Percentiles rank a stretch among this genome's conserved stretches.
Conservation (phyloP, 2,797 vertebrate genomes). For the Cephalopachus bancanus region DNA sequence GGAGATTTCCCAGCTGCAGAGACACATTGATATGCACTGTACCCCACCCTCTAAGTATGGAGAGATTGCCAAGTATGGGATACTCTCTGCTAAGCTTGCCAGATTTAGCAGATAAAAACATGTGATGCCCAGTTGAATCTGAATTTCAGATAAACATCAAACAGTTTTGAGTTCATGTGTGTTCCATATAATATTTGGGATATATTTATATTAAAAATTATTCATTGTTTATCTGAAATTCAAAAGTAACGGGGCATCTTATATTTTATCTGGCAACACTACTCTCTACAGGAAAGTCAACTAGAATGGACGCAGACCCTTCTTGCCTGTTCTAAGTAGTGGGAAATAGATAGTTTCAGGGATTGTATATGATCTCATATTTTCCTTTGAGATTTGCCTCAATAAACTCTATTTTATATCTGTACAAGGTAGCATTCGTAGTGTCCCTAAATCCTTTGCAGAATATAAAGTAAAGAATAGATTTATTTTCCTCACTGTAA, state of each 20-base stretch:
- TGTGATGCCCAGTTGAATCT: background rate
- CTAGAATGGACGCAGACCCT: background rate
- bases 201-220: background rate
- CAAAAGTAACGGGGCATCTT: background rate
- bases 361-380: background rate
- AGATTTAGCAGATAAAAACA: conserved; percentile 37
- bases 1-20: background rate
- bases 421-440: background rate
- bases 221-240: background rate
- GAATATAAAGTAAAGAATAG: background rate
- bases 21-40: background rate
- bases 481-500: background rate
- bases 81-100: background rate
- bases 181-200: background rate
- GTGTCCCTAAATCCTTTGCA: background rate
- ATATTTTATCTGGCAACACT: background rate
- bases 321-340: background rate
- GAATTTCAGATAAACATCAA: background rate
- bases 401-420: background rate
- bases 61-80: background rate
- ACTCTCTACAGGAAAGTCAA: background rate
- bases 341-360: background rate
- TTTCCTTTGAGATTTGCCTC: background rate
- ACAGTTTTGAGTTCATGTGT: background rate
- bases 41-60: background rate